Percentiles rank a stretch among this genome's conserved stretches.
These are phyloP conservation scores for Lepidocyrtoides sp. DNA, from an alignment of 2,888 invertebrate genomes.

Conservation along the genomic window DNA sequence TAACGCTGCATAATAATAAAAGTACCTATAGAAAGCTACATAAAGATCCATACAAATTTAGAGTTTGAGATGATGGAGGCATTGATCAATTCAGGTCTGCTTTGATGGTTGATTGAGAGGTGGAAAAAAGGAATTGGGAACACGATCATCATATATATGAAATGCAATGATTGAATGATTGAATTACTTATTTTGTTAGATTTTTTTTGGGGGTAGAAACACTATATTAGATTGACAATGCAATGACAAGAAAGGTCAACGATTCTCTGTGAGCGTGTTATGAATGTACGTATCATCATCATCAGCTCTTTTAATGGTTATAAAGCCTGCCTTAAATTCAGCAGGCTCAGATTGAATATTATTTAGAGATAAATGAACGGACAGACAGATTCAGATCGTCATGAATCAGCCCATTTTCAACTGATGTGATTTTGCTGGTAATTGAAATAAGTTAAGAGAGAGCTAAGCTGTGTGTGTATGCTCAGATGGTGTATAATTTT, in stretches of 20 bases:
- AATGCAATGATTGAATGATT: too few relatives aligned
- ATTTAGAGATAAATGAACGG: neutral
- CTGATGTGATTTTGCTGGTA: too few relatives aligned
- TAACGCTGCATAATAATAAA: neutral
- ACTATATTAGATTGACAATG: conserved; percentile 40
- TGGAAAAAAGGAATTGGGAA: conserved; percentile 35
- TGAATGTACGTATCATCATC: too few relatives aligned
- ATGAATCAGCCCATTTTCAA: neutral
- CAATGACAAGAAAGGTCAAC: conserved; percentile 77
- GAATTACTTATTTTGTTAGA: neutral
- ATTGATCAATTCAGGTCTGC: neutral
- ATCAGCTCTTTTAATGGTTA: too few relatives aligned
- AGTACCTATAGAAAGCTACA: neutral
- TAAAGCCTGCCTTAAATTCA: neutral
- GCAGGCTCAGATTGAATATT: too few relatives aligned
- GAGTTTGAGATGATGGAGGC: neutral
- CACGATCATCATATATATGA: conserved; percentile 23
- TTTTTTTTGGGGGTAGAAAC: conserved; percentile 42
- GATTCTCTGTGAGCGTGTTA: conserved; percentile 63
- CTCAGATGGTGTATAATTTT: too few relatives aligned
- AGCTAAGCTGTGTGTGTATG: too few relatives aligned
- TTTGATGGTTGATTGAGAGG: conserved; percentile 27
- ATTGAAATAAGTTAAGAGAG: too few relatives aligned
- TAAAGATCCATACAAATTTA: neutral
- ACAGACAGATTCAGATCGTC: conserved; percentile 47